phyloP scores from a whole-genome alignment of 2,797 vertebrate species.

The Liparis tanakae region DNA sequence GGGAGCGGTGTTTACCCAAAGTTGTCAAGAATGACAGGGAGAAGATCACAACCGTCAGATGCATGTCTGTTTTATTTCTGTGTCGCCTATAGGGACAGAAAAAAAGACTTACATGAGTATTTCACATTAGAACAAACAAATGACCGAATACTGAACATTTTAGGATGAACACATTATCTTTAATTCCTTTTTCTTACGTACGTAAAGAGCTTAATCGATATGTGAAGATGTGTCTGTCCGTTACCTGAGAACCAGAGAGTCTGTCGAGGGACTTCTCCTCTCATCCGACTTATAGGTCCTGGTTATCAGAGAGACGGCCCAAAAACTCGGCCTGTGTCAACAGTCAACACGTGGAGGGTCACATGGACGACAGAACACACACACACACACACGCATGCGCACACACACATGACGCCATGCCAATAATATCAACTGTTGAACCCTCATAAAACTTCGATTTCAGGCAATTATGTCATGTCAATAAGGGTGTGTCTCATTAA shows the following conservation, averaged over 20 bases:
- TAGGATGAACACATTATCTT: not conserved
- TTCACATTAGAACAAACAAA: slow-evolving; percentile 3
- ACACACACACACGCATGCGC: slow-evolving; percentile 16
- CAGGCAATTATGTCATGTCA: slow-evolving; percentile 27
- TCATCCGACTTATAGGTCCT: slow-evolving; percentile 76
- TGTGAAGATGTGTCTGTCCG: slow-evolving; percentile 25
- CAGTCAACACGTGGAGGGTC: slow-evolving; percentile 84
- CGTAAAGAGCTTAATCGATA: slow-evolving; percentile 3
- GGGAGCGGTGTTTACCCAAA: slow-evolving; percentile 71
- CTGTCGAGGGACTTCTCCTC: slow-evolving; percentile 49
- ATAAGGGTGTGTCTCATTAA: not conserved
- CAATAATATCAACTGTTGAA: not conserved
- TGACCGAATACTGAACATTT: slow-evolving; percentile 3
- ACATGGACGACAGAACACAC: slow-evolving; percentile 62
- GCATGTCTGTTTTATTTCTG: slow-evolving; percentile 67
- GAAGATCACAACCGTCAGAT: slow-evolving; percentile 65
- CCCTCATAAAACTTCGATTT: slow-evolving; percentile 19
- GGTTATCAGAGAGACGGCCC: slow-evolving; percentile 79
- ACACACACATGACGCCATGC: slow-evolving; percentile 1
- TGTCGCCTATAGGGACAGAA: slow-evolving; percentile 29
- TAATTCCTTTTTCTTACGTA: not conserved
- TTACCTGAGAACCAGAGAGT: slow-evolving; percentile 67
- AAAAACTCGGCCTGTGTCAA: slow-evolving; percentile 80
- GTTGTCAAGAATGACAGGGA: slow-evolving; percentile 62
- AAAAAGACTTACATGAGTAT: slow-evolving; percentile 29